A percentile compares a stretch with the other conserved stretches of the same genome.
These are phyloP conservation scores for Hydrocynus forskahlii DNA, from an alignment of 2,797 vertebrate species.

Conservation along the genomic window DNA sequence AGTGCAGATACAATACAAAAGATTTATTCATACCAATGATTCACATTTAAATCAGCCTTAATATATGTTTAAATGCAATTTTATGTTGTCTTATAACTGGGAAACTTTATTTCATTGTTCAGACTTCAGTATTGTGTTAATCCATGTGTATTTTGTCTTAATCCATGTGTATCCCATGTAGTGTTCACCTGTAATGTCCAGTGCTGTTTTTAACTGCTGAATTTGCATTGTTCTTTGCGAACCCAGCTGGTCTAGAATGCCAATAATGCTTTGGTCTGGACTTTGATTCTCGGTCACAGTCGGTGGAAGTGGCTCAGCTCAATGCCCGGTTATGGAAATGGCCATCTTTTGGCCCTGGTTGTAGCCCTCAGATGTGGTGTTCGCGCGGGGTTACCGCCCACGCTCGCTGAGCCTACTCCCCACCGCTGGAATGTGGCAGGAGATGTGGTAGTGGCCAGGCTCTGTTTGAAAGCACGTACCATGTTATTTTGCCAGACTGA, in stretches of 20 bases:
- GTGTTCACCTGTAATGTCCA: background rate
- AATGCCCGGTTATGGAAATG: constrained; percentile 41
- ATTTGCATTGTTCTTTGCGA: constrained; percentile 37
- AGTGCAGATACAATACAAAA: no score
- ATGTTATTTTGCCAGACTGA: constrained; percentile 16
- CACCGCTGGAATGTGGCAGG: constrained; percentile 56
- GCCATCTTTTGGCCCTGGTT: constrained; percentile 28
- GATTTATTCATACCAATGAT: no score
- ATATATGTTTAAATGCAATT: no score
- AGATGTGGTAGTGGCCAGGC: constrained; percentile 50
- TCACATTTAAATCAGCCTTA: no score
- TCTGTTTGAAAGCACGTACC: constrained; percentile 29
- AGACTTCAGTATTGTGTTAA: background rate
- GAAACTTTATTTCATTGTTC: background rate
- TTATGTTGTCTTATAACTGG: no score
- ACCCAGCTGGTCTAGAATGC: constrained; percentile 24
- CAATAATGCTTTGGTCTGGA: constrained; percentile 45
- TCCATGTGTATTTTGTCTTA: background rate
- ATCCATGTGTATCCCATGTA: no score
- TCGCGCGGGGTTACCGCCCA: constrained; percentile 30
- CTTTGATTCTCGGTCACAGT: constrained; percentile 12
- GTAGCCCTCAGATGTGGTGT: constrained; percentile 34
- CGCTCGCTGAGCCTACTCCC: constrained; percentile 27
- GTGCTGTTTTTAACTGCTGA: constrained; percentile 2
- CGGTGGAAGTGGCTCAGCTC: constrained; percentile 33